These are phyloP conservation scores for Alca torda DNA, from an alignment of 2,797 vertebrate genomes.

Conservation along the genomic window DNA sequence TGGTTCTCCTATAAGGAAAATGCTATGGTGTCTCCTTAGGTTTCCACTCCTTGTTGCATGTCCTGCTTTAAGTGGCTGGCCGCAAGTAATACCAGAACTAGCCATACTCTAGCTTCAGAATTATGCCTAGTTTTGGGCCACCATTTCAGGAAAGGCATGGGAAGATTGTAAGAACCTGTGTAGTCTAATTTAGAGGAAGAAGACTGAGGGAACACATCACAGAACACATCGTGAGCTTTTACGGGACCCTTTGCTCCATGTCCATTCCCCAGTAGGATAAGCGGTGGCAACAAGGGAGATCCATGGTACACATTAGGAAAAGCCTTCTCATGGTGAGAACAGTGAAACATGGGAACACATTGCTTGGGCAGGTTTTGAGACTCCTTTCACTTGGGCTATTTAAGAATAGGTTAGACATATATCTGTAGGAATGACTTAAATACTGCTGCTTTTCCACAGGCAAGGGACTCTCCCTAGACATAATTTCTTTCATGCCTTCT, in stretches of 20 bases:
- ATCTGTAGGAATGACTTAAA: not conserved
- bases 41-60: not conserved
- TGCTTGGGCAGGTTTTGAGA: not conserved
- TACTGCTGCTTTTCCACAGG: not conserved
- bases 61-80: not conserved
- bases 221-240: not conserved
- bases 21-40: not conserved
- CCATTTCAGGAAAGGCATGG: not conserved
- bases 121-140: not conserved
- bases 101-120: not conserved
- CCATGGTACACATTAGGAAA: not conserved
- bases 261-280: not conserved
- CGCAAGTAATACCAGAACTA: not conserved
- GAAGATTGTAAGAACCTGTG: not conserved
- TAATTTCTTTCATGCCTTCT: not conserved
- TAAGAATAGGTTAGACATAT: not conserved
- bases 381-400: not conserved
- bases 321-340: not conserved
- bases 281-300: not conserved
- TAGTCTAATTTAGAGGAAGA: not conserved
- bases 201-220: not conserved
- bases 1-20: not conserved
- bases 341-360: not conserved
- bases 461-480: not conserved
- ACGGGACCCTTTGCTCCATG: not conserved